Evolutionary conservation across 1,140 invertebrate species (phyloP).

Genomic region (Ceratina calcarata): DNA sequence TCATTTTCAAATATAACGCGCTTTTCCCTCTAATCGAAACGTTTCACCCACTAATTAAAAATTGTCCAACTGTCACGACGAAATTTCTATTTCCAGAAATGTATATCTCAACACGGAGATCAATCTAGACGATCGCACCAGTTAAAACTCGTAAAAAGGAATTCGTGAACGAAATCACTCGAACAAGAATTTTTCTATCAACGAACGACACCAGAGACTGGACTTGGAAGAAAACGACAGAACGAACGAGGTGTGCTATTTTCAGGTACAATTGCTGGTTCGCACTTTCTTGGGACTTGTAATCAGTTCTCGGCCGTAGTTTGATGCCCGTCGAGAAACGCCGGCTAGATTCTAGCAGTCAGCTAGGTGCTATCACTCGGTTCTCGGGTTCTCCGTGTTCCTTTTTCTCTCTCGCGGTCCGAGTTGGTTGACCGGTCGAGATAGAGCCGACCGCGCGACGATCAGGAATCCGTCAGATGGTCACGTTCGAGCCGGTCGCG

Average conservation of each 20-base stretch:
- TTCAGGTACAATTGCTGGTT: background rate
- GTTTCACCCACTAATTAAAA: background rate
- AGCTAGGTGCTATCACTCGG: slow-evolving; percentile 62
- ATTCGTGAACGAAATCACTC: background rate
- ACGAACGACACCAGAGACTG: background rate
- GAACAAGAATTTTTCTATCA: background rate
- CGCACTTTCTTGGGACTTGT: slow-evolving; percentile 7
- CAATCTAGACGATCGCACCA: background rate
- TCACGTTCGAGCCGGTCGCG: slow-evolving; percentile 69
- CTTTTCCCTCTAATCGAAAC: background rate
- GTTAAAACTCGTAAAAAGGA: background rate
- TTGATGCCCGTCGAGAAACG: slow-evolving; percentile 1
- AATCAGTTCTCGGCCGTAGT: slow-evolving; percentile 5
- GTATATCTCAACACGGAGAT: background rate
- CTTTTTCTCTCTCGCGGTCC: slow-evolving; percentile 35
- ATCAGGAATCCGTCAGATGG: slow-evolving; percentile 70
- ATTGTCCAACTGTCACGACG: background rate
- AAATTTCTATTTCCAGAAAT: background rate
- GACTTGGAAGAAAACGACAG: too few species aligned
- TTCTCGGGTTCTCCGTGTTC: slow-evolving; percentile 61
- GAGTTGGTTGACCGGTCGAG: slow-evolving; percentile 72
- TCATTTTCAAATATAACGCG: too few species aligned
- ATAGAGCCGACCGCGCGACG: slow-evolving; percentile 62
- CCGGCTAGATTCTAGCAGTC: slow-evolving; percentile 54
- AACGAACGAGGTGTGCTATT: too few species aligned